Percentiles rank a stretch among this genome's conserved stretches.
These are phyloP conservation scores for Gadopsis marmoratus DNA, from an alignment of 2,797 vertebrate genomes.

Conservation along the genomic window DNA sequence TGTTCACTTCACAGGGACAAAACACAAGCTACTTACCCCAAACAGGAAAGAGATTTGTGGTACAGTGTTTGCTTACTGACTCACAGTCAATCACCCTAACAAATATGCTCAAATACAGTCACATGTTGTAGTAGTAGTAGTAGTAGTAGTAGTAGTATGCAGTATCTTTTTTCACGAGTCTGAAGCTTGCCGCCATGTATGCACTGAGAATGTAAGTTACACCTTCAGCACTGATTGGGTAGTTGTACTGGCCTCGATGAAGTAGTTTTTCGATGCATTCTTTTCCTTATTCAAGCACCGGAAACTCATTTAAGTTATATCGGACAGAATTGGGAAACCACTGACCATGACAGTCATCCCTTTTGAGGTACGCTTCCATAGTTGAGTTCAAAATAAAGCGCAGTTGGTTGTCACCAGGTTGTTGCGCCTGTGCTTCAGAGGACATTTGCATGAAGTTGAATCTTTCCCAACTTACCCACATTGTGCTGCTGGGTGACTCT, in stretches of 20 bases:
- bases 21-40: conserved; percentile 19
- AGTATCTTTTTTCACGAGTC: too few species aligned
- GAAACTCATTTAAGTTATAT: neutral
- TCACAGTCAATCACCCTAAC: too few species aligned
- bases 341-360: neutral
- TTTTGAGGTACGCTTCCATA: neutral
- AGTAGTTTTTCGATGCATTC: neutral
- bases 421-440: neutral
- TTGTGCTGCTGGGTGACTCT: neutral
- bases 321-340: neutral
- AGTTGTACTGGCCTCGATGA: too few species aligned
- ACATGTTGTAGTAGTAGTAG: too few species aligned
- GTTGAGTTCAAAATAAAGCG: neutral
- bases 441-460: conserved; percentile 1
- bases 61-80: too few species aligned
- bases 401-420: neutral
- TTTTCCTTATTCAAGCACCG: neutral
- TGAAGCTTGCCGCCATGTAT: too few species aligned
- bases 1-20: neutral
- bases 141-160: too few species aligned
- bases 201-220: too few species aligned
- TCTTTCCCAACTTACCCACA: conserved; percentile 24
- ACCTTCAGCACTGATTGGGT: too few species aligned
- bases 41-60: too few species aligned
- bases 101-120: too few species aligned